Evolutionary conservation across 2,797 vertebrate species (phyloP).

Genomic region (Gymnoscopelus braueri): DNA sequence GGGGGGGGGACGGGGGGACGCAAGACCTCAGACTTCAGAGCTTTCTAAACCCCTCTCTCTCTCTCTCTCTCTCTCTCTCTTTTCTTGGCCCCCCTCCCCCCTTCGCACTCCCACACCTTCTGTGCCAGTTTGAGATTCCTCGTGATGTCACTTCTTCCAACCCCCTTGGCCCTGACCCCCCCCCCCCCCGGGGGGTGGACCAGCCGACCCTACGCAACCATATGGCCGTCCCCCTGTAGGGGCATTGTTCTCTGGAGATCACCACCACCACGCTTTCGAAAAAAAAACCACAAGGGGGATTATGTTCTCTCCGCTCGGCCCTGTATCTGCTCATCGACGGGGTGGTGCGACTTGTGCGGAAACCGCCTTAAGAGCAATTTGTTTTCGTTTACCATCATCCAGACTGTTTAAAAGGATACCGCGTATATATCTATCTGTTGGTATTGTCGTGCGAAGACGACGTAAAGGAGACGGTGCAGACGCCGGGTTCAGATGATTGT

Average conservation of each 20-base stretch:
- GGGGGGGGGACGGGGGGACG: constrained; percentile 1
- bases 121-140: constrained; percentile 36
- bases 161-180: constrained; percentile 15
- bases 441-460: constrained; percentile 47
- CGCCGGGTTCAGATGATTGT: constrained; percentile 9
- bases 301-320: too few relatives aligned
- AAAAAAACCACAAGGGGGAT: too few relatives aligned
- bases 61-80: neutral
- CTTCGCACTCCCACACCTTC: constrained; percentile 15
- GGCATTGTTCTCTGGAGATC: too few relatives aligned
- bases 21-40: constrained; percentile 39
- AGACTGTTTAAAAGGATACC: neutral
- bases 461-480: constrained; percentile 54
- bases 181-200: neutral
- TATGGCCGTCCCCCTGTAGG: neutral
- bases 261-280: too few relatives aligned
- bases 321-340: too few relatives aligned
- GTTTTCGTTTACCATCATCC: neutral
- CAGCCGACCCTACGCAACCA: neutral
- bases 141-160: constrained; percentile 47
- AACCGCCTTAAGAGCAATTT: too few relatives aligned
- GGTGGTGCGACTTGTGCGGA: too few relatives aligned
- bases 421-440: neutral
- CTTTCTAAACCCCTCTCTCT: neutral
- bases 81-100: constrained; percentile 10